A percentile compares a stretch with the other conserved stretches of the same genome.
phyloP scores from a whole-genome alignment of 2,797 vertebrate genomes.

The Paguma larvata region DNA sequence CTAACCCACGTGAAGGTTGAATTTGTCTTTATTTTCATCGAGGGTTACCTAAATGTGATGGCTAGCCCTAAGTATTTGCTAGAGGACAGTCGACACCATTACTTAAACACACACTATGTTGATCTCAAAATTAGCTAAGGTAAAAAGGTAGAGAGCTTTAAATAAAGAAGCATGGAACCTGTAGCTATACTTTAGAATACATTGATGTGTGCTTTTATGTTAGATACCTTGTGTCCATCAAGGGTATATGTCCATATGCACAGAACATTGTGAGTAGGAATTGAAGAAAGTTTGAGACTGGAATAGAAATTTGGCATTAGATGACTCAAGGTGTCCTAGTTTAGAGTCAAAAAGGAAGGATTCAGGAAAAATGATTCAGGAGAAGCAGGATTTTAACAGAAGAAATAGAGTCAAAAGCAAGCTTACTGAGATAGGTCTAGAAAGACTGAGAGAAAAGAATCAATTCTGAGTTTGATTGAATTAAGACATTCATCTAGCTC shows the following conservation, averaged over 20 bases:
- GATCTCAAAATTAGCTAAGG: not conserved
- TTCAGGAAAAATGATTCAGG: not conserved
- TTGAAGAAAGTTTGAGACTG: not conserved
- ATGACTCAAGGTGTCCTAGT: not conserved
- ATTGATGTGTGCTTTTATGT: not conserved
- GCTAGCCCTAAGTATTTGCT: not conserved
- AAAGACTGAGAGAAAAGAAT: not conserved
- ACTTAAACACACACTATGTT: not conserved
- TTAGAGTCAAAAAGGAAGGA: not conserved
- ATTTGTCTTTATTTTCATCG: not conserved
- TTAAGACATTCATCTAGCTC: not conserved
- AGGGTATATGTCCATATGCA: not conserved
- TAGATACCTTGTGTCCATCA: not conserved
- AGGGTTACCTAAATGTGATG: not conserved
- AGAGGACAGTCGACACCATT: not conserved
- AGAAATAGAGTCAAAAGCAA: not conserved
- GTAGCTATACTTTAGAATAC: not conserved
- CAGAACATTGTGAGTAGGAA: not conserved
- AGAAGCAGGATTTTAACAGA: constrained; percentile 40
- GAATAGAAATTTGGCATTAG: not conserved
- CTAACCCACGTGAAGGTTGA: not conserved
- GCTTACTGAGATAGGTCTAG: not conserved
- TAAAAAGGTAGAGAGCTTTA: not conserved
- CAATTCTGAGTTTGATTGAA: not conserved
- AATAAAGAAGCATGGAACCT: not conserved